Percentiles rank a stretch among this genome's conserved stretches.
Evolutionary conservation across 2,797 vertebrate genomes (phyloP).

Genomic region (Chiloscyllium punctatum): DNA sequence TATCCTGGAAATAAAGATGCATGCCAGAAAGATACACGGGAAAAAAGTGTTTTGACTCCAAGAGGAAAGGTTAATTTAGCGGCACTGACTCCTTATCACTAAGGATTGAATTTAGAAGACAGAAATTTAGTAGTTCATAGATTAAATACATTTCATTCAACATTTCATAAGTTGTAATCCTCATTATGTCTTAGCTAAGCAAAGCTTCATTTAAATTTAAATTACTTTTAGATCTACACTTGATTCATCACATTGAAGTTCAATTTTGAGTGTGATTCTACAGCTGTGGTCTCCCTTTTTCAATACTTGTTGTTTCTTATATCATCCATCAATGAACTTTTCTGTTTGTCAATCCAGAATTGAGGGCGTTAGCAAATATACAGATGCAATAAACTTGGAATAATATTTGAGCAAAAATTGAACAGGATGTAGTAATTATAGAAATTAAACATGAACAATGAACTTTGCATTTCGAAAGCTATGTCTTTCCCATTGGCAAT

Average conservation of each 20-base stretch:
- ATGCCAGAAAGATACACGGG: neutral
- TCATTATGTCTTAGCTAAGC: neutral
- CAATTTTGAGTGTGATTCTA: neutral
- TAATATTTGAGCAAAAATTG: neutral
- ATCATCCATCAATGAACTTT: neutral
- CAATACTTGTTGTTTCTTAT: neutral
- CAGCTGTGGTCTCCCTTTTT: neutral
- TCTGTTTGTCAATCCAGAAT: constrained; percentile 9
- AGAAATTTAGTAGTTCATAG: neutral
- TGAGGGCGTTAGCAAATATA: neutral
- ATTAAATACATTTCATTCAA: neutral
- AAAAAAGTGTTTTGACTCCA: neutral
- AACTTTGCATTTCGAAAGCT: constrained; percentile 6
- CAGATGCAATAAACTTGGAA: constrained; percentile 24
- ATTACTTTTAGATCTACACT: neutral
- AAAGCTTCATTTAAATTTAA: neutral
- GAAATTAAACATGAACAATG: neutral
- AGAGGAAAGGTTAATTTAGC: neutral
- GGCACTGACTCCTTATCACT: neutral
- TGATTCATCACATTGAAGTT: neutral
- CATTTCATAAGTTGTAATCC: neutral
- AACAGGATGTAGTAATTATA: constrained; percentile 30
- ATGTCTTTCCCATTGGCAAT: neutral
- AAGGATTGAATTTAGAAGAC: neutral
- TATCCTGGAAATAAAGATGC: neutral